Evolutionary conservation across 2,113 vertebrate genomes (phyloP).

Genomic region (Cyrtonyx montezumae): DNA sequence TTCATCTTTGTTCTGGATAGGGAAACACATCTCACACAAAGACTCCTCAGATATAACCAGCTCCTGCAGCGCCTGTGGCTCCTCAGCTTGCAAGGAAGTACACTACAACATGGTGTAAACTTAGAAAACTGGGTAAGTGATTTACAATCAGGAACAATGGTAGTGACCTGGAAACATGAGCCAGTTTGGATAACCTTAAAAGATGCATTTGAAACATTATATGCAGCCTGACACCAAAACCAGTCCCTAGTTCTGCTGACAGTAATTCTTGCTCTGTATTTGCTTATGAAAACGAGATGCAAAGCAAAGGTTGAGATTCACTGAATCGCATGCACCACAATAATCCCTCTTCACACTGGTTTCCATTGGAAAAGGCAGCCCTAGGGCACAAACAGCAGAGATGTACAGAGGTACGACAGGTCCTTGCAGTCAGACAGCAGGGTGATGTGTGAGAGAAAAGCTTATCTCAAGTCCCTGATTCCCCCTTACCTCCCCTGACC

Average conservation of each 20-base stretch:
- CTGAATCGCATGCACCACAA: neutral
- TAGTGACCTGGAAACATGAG: neutral
- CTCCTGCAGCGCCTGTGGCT: neutral
- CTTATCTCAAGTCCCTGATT: neutral
- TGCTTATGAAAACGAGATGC: neutral
- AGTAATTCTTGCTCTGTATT: neutral
- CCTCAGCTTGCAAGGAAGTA: neutral
- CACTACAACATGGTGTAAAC: neutral
- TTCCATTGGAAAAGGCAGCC: neutral
- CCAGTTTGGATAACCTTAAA: neutral
- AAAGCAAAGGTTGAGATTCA: neutral
- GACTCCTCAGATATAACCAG: neutral
- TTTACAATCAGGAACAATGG: neutral
- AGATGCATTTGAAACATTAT: neutral
- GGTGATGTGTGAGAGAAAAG: neutral
- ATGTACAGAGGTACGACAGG: neutral
- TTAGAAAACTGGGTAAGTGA: neutral
- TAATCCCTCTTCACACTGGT: fast-evolving
- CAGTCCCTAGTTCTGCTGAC: neutral
- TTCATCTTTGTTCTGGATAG: neutral
- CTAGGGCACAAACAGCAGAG: neutral
- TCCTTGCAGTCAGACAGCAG: neutral
- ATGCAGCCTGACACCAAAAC: neutral
- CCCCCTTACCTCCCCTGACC: neutral
- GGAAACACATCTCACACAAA: neutral